These are phyloP conservation scores for Tokudaia tokunoshimensis DNA, from an alignment of 2,797 vertebrate genomes.

Conservation along the genomic window DNA sequence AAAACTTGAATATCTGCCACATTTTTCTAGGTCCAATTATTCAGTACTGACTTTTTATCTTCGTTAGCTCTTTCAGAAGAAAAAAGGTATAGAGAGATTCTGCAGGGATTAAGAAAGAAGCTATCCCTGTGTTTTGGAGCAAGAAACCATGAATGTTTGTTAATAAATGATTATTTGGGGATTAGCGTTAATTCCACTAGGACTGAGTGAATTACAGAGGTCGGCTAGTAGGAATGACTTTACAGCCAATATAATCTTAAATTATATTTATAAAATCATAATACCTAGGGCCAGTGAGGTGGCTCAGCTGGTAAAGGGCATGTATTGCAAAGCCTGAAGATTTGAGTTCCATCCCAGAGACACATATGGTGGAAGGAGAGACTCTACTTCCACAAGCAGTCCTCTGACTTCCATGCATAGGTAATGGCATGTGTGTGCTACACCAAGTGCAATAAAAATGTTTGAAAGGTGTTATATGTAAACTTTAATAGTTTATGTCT, in stretches of 20 bases:
- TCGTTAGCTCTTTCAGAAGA: background rate
- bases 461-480: background rate
- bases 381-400: background rate
- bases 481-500: background rate
- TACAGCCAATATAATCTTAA: slow-evolving; percentile 29
- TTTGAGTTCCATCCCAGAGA: background rate
- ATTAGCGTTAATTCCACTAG: slow-evolving; percentile 19
- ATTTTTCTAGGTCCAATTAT: background rate
- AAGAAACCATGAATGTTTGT: slow-evolving; percentile 27
- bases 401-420: background rate
- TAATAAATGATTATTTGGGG: slow-evolving; percentile 21
- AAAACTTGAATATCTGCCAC: background rate
- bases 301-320: background rate
- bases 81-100: background rate
- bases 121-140: background rate
- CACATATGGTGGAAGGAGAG: background rate
- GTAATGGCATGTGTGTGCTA: too few relatives aligned
- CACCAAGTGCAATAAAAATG: background rate
- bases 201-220: slow-evolving; percentile 14
- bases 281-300: background rate
- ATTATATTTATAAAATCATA: background rate
- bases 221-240: background rate
- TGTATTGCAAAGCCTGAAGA: background rate
- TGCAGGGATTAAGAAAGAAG: background rate
- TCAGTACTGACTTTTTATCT: background rate